phyloP scores from a whole-genome alignment of 2,113 vertebrate genomes.

The Hoplias malabaricus region DNA sequence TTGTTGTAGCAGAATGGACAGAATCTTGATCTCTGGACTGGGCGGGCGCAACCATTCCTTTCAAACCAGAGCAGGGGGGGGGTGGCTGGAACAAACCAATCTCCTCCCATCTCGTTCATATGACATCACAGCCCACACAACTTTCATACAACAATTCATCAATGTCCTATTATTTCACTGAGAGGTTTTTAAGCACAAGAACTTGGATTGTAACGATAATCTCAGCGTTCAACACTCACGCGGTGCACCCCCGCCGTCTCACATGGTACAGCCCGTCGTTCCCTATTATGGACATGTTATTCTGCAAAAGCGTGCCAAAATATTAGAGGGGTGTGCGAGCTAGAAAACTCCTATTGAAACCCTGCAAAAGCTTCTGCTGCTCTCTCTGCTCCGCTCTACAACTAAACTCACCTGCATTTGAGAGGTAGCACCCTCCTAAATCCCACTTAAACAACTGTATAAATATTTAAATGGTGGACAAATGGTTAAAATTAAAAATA shows the following conservation, averaged over 20 bases:
- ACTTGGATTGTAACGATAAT: no score
- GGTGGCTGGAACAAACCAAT: not conserved
- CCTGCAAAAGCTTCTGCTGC: no score
- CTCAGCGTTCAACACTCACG: conserved; percentile 51
- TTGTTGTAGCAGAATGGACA: conserved; percentile 50
- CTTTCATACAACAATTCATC: no score
- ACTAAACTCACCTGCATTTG: not conserved
- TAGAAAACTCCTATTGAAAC: conserved; percentile 31
- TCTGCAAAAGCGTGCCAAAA: conserved; percentile 47
- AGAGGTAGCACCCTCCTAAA: not conserved
- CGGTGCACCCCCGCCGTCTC: conserved; percentile 64
- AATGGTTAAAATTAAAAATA: no score
- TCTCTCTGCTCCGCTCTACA: not conserved
- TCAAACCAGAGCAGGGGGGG: not conserved
- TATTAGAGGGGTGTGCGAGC: conserved; percentile 23
- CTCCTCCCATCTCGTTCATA: no score
- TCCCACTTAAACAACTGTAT: no score
- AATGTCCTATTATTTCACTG: no score
- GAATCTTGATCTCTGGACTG: conserved; percentile 47
- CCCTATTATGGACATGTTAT: conserved; percentile 59
- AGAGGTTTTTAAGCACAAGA: no score
- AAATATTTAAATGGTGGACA: no score
- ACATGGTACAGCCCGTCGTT: conserved; percentile 60
- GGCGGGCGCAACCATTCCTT: conserved; percentile 64
- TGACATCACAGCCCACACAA: no score